phyloP scores from a whole-genome alignment of 1,140 invertebrate genomes.

The Acromyrmex charruanus region DNA sequence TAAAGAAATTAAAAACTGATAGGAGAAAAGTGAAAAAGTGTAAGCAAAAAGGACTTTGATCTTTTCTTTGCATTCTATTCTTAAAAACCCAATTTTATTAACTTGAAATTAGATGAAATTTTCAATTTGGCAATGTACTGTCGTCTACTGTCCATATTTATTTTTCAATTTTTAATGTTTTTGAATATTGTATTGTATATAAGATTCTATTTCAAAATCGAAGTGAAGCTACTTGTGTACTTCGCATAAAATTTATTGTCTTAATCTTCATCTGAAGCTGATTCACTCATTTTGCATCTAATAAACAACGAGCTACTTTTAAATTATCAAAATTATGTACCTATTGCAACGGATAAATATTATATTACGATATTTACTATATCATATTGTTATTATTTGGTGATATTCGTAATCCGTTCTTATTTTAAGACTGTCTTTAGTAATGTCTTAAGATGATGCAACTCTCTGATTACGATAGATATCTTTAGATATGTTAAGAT shows the following conservation, averaged over 20 bases:
- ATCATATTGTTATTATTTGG: background rate
- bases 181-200: background rate
- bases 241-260: background rate
- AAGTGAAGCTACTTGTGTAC: background rate
- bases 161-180: background rate
- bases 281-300: slow-evolving; percentile 1
- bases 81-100: background rate
- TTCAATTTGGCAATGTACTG: background rate
- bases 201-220: background rate
- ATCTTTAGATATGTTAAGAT: no score
- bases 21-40: background rate
- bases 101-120: background rate
- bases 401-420: no score
- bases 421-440: no score
- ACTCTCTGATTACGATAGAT: no score
- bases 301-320: background rate
- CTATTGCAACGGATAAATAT: background rate
- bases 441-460: no score
- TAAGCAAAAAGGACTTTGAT: background rate
- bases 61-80: background rate
- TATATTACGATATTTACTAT: background rate
- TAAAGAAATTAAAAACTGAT: background rate
- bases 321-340: background rate
- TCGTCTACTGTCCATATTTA: background rate
- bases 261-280: background rate